Conservation (phyloP, 2,797 vertebrate genomes). For the Poeciliopsis presidionis region DNA sequence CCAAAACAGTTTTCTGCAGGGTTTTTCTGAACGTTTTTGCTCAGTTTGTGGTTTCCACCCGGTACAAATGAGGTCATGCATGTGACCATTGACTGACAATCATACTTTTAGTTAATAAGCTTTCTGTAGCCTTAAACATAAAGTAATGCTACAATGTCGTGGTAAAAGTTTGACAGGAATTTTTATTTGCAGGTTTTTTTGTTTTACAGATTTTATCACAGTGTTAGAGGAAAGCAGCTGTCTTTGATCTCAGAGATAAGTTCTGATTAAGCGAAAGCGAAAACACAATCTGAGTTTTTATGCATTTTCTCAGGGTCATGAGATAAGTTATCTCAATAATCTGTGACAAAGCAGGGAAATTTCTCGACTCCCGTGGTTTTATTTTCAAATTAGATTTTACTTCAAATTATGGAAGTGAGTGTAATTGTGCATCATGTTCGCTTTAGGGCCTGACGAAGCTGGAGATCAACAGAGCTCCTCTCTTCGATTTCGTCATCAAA, state of each 20-base stretch:
- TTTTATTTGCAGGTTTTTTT: neutral
- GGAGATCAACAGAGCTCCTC: constrained; percentile 13
- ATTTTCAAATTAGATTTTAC: neutral
- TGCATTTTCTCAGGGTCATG: neutral
- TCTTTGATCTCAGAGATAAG: neutral
- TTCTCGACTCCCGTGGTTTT: neutral
- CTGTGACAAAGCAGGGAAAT: neutral
- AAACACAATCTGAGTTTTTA: neutral
- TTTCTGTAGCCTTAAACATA: neutral
- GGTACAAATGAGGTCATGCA: neutral
- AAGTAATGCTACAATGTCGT: neutral
- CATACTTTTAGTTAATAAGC: neutral
- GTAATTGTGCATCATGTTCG: neutral
- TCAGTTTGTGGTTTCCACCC: constrained; percentile 10
- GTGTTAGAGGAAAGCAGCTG: neutral
- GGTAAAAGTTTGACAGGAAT: neutral
- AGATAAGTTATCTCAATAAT: neutral
- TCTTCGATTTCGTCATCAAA: constrained; percentile 42
- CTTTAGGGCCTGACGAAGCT: constrained; percentile 44
- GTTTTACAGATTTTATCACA: constrained; percentile 1
- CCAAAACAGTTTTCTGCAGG: neutral
- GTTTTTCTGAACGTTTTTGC: neutral
- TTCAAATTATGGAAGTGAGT: neutral
- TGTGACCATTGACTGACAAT: neutral
- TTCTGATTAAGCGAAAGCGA: neutral